phyloP scores from a whole-genome alignment of 2,113 vertebrate species.

The Nibea coibor region DNA sequence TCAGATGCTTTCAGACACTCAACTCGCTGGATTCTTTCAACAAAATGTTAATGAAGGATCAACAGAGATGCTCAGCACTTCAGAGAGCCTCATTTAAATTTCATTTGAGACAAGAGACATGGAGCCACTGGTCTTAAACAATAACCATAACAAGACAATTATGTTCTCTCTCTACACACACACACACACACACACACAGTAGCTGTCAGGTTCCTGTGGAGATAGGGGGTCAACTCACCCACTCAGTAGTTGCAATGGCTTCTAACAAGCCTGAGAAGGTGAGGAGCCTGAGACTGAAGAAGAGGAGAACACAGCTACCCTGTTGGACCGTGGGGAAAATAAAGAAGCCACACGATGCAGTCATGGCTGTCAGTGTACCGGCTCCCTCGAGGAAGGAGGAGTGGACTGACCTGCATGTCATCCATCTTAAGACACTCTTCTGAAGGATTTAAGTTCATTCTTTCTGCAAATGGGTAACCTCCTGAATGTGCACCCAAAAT shows the following conservation, averaged over 20 bases:
- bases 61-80: neutral
- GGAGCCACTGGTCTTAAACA: slow-evolving; percentile 15
- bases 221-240: neutral
- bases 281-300: neutral
- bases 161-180: neutral
- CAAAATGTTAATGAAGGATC: slow-evolving; percentile 21
- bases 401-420: no score
- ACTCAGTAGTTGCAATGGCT: slow-evolving; percentile 12
- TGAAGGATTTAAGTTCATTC: no score
- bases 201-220: neutral
- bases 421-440: no score
- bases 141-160: neutral
- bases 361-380: slow-evolving; percentile 7
- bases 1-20: neutral
- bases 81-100: neutral
- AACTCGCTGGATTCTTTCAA: slow-evolving; percentile 2
- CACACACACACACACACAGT: neutral
- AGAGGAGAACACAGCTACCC: neutral
- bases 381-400: no score
- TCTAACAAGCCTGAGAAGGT: slow-evolving; percentile 8
- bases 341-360: slow-evolving; percentile 14
- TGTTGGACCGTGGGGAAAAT: slow-evolving; percentile 16
- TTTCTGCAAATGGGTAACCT: no score
- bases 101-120: neutral
- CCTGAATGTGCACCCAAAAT: no score